A percentile compares a stretch with the other conserved stretches of the same genome.
phyloP scores from a whole-genome alignment of 2,888 invertebrate species.

The Pseudanteris insignis region DNA sequence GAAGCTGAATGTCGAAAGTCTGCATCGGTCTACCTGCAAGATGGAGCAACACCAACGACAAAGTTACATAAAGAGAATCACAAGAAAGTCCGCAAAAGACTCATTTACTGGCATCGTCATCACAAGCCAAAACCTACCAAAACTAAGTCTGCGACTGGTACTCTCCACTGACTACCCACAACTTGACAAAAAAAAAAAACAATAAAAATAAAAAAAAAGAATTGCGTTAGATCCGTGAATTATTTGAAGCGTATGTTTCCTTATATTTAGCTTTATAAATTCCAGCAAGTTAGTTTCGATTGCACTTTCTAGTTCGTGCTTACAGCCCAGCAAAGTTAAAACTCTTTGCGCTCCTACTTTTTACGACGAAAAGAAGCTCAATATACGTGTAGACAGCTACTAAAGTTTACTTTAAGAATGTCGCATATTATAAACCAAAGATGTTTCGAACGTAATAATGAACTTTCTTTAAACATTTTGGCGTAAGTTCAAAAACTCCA shows the following conservation, averaged over 20 bases:
- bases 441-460: slow-evolving; percentile 18
- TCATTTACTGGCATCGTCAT: slow-evolving; percentile 15
- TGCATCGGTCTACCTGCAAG: too few species aligned
- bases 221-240: slow-evolving; percentile 22
- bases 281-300: slow-evolving; percentile 9
- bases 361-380: slow-evolving; percentile 1
- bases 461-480: slow-evolving; percentile 20
- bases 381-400: neutral
- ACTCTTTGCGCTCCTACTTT: slow-evolving; percentile 1
- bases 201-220: too few species aligned
- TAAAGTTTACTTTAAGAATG: slow-evolving; percentile 19
- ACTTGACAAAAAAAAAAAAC: slow-evolving; percentile 14
- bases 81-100: slow-evolving; percentile 27
- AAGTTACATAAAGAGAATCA: slow-evolving; percentile 28
- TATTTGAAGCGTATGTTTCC: slow-evolving; percentile 21
- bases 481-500: too few species aligned
- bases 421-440: slow-evolving; percentile 15
- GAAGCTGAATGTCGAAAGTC: too few species aligned
- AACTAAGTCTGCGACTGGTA: slow-evolving; percentile 3
- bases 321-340: slow-evolving; percentile 9
- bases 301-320: slow-evolving; percentile 4
- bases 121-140: slow-evolving; percentile 2
- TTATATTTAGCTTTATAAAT: slow-evolving; percentile 12
- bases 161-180: slow-evolving; percentile 17
- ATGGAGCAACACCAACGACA: too few species aligned